Evolutionary conservation across 1,140 invertebrate species (phyloP), one percentile per base, ranked within the genome.

Genomic region (Drosophila tropicalis): DNA sequence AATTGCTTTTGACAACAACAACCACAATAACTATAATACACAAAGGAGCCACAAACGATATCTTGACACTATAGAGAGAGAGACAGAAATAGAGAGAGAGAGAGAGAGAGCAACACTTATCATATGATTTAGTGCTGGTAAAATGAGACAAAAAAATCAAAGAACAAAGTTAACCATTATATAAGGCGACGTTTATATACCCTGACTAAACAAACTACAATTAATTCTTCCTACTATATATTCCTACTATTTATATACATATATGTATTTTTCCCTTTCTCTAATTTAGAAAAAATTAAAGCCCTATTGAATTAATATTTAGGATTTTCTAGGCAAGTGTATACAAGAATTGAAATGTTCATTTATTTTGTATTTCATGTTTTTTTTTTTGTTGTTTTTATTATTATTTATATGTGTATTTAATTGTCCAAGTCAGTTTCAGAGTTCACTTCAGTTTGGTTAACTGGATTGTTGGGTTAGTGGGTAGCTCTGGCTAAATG

Each of bases 1-100:
- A 61, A 61, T 61, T 61, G 58, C 58, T 61, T 61, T 61, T 61
- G 58, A 61, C 58, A 61, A 41, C 58, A 61, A 41, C 58, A 39
- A 58, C 29, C 56, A 36, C 29, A 36, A 58, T 58, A 58, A 58
- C 44, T 51, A 51, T 51, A 51, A 51, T 51, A 51, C 44, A 51
- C 44, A 51, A 51, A 51, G 44, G 44, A 19, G 55, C 55, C 22
- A 34, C 55, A 57, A 57, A 57, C 55, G 55, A 57, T 29, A 57
- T 29, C 36, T 36, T 41, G 58, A 61, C 58, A 61, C 58, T 61
- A 51, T 51, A 39, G 36, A 61, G 58, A 41, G n/a, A 39, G 36
- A 36, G 9, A 10, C 2, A 36, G 34, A 36, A 9, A 36, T 7
- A 36, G 34, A 36, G 9, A 36, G 44, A 47, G 44, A 6, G 12